Conservation (phyloP, 2,113 vertebrate species). For the Falco punctatus region DNA sequence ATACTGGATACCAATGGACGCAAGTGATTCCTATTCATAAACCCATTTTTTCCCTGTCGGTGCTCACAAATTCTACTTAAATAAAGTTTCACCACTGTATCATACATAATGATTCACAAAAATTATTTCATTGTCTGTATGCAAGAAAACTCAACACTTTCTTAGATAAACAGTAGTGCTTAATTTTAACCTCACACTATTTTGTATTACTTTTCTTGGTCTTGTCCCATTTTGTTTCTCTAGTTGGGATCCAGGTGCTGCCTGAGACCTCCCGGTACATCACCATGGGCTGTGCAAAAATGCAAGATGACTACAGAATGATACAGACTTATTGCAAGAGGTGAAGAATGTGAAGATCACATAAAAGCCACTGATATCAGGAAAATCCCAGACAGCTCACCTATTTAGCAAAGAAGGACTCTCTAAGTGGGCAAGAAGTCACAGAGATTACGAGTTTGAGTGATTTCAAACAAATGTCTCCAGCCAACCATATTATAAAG, state of each 20-base stretch:
- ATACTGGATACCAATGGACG: neutral
- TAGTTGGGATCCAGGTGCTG: rapidly evolving
- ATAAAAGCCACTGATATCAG: neutral
- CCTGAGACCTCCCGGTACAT: neutral
- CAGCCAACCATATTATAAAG: neutral
- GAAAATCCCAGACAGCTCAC: neutral
- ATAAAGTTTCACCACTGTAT: neutral
- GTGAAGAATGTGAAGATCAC: neutral
- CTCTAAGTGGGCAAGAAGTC: neutral
- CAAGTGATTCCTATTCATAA: neutral
- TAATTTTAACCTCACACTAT: neutral
- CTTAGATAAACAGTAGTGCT: neutral
- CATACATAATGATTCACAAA: neutral
- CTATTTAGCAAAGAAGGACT: neutral
- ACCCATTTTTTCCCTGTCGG: neutral
- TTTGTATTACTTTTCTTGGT: neutral
- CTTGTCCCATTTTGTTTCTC: neutral
- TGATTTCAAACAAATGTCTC: neutral
- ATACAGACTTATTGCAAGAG: neutral
- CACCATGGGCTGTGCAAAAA: neutral
- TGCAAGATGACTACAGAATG: neutral
- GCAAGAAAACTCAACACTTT: neutral
- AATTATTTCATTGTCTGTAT: neutral
- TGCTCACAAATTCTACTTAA: neutral
- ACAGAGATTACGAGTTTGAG: neutral